These are phyloP conservation scores for Argopecten irradians DNA, from an alignment of 1,140 invertebrate species.

Conservation along the genomic window DNA sequence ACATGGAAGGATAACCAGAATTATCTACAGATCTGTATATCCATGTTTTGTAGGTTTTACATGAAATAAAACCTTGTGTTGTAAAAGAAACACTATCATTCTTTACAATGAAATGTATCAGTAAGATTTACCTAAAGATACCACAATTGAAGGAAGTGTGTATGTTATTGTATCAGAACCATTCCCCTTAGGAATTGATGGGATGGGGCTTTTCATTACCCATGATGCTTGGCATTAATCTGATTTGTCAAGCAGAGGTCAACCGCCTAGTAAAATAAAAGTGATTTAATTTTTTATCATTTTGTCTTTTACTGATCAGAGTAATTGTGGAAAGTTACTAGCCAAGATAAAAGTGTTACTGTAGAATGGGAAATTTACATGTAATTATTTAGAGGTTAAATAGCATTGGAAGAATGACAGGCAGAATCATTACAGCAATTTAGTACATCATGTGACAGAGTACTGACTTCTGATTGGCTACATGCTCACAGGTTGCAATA, in stretches of 20 bases:
- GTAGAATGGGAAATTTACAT: background rate
- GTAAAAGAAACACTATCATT: background rate
- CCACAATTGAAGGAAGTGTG: background rate
- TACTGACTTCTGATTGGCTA: too few relatives aligned
- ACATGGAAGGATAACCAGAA: background rate
- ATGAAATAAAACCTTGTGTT: background rate
- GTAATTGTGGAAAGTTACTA: background rate
- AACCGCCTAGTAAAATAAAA: background rate
- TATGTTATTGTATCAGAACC: background rate
- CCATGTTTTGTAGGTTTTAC: background rate
- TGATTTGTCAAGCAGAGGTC: background rate
- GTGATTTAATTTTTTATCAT: background rate
- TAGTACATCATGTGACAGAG: too few relatives aligned
- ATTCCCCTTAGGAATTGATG: background rate
- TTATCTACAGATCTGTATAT: background rate
- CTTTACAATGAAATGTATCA: background rate
- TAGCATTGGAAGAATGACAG: too few relatives aligned
- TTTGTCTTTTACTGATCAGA: background rate
- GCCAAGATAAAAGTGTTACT: background rate
- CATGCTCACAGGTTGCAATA: too few relatives aligned
- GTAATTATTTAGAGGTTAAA: background rate
- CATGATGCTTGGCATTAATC: background rate
- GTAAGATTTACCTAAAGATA: background rate
- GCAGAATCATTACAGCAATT: background rate
- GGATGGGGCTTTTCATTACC: background rate